A percentile compares a stretch with the other conserved stretches of the same genome.
Conservation (phyloP, 2,888 invertebrate species). For the Allophyes oxyacanthae region DNA sequence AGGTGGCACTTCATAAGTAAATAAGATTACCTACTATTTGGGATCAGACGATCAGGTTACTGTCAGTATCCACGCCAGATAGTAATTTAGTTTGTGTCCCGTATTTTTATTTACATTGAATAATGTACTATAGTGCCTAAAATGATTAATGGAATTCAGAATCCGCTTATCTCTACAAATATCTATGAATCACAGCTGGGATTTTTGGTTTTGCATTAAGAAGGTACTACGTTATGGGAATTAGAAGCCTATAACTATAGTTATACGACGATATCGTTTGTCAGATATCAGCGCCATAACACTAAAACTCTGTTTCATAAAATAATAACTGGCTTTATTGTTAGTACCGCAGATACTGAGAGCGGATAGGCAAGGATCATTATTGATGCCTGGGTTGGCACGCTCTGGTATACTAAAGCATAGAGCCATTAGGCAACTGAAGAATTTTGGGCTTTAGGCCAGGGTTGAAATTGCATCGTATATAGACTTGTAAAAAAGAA, state of each 20-base stretch:
- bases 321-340: constrained; percentile 37
- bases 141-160: constrained; percentile 3
- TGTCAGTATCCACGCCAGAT: constrained; percentile 13
- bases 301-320: constrained; percentile 6
- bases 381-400: constrained; percentile 44
- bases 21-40: constrained; percentile 31
- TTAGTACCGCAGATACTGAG: constrained; percentile 43
- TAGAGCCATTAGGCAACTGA: constrained; percentile 43
- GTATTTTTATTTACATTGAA: background rate
- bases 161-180: constrained; percentile 11
- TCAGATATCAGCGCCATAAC: constrained; percentile 8
- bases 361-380: constrained; percentile 46
- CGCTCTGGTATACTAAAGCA: constrained; percentile 26
- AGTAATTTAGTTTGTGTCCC: constrained; percentile 2
- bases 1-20: constrained; percentile 26
- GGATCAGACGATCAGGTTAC: constrained; percentile 16
- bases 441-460: constrained; percentile 37
- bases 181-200: background rate
- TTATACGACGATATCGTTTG: constrained; percentile 8
- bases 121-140: background rate
- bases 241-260: background rate
- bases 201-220: constrained; percentile 16
- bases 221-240: constrained; percentile 1
- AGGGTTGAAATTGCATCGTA: constrained; percentile 24
- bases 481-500: constrained; percentile 12